Percentiles rank a stretch among this genome's conserved stretches.
These are phyloP conservation scores for Mesoligia furuncula DNA, from an alignment of 2,888 invertebrate genomes.

Conservation along the genomic window DNA sequence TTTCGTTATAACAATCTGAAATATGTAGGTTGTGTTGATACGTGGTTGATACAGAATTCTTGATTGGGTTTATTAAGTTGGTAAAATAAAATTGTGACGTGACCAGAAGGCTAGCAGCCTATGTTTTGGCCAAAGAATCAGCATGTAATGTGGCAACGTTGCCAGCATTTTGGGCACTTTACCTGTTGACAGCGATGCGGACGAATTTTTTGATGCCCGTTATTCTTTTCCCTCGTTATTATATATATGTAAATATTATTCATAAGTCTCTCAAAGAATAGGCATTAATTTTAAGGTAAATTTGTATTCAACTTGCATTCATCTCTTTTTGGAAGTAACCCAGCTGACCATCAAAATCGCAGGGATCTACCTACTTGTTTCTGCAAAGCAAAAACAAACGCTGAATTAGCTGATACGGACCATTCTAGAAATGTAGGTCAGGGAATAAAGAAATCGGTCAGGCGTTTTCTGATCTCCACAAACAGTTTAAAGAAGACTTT, in stretches of 20 bases:
- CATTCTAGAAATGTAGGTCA: conserved; percentile 58
- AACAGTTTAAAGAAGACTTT: conserved; percentile 54
- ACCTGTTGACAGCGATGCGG: background rate
- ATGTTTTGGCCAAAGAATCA: background rate
- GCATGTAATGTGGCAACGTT: too few species aligned
- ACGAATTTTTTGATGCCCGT: background rate
- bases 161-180: background rate
- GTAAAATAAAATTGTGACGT: background rate
- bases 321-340: background rate
- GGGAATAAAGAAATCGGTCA: conserved; percentile 55
- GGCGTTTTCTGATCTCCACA: conserved; percentile 54
- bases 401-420: conserved; percentile 45
- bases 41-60: background rate
- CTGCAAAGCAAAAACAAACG: conserved; percentile 49
- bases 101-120: background rate
- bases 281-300: background rate
- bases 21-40: background rate
- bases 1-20: conserved; percentile 30
- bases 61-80: conserved; percentile 11
- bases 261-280: background rate
- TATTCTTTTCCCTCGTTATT: background rate
- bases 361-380: conserved; percentile 30
- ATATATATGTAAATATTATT: background rate
- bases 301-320: background rate
- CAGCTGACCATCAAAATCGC: background rate